phyloP scores from a whole-genome alignment of 1,140 invertebrate species.

The Drosophila sucinea region DNA sequence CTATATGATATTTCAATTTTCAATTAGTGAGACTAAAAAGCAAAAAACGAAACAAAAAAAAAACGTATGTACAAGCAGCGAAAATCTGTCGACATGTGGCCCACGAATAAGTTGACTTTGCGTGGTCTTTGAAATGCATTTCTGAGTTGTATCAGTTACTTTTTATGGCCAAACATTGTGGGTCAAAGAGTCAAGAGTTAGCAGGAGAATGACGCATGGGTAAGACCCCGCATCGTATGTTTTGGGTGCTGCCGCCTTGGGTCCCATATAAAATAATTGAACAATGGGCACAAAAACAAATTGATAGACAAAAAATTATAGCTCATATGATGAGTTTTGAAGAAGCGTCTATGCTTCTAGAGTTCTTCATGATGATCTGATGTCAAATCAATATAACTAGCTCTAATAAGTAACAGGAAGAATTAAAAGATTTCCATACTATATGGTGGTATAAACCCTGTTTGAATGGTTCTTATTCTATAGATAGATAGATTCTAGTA shows the following conservation, averaged over 20 bases:
- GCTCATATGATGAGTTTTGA: too few relatives aligned
- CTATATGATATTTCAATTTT: constrained; percentile 77
- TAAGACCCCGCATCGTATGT: constrained; percentile 37
- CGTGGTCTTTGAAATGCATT: constrained; percentile 53
- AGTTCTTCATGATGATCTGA: too few relatives aligned
- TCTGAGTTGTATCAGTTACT: constrained; percentile 32
- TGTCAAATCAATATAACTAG: too few relatives aligned
- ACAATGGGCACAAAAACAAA: constrained; percentile 20
- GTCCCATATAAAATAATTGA: constrained; percentile 31
- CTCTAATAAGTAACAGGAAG: too few relatives aligned
- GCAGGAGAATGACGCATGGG: constrained; percentile 65
- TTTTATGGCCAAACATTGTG: constrained; percentile 57
- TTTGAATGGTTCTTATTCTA: too few relatives aligned
- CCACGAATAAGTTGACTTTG: constrained; percentile 26
- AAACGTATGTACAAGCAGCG: background rate
- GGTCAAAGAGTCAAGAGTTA: constrained; percentile 57
- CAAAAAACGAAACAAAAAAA: constrained; percentile 14
- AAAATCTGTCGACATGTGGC: constrained; percentile 14
- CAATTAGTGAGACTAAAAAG: constrained; percentile 62
- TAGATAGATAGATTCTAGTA: too few relatives aligned
- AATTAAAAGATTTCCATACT: too few relatives aligned
- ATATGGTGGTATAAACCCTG: too few relatives aligned
- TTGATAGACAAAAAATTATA: background rate
- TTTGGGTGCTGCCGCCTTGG: constrained; percentile 24
- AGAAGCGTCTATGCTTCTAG: too few relatives aligned